Evolutionary conservation across 2,888 invertebrate species (phyloP), one percentile per base, ranked within the genome.

Genomic region (Parnassius glacialis): DNA sequence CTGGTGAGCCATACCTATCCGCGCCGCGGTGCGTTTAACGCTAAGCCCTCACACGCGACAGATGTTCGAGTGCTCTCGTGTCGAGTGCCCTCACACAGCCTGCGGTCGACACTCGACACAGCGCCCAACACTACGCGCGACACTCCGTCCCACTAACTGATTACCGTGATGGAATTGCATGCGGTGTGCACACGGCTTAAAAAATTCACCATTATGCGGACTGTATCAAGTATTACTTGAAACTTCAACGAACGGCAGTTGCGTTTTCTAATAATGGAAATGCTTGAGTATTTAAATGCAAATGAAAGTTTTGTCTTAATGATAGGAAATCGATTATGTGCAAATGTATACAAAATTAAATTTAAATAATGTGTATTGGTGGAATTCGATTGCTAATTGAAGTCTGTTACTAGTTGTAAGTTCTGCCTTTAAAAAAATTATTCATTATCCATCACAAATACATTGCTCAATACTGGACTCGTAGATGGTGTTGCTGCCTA

Each of bases 61-160:
- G 85, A 85, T 85, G 85, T 82, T 84, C 77, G 74, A 86, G 85
- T 69, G 75, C 65, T 65, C 83, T 86, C 71, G 70, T 74, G 69
- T 79, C 69, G 67, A 85, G 86, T 51, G 70, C 76, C 67, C 86
- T 85, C 68, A 69, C 68, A 69, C 75, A 68, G 86, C 84, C 68
- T 60, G 71, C 74, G 71, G 71, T 75, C 72, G 76, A 64, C 76
- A 74, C 77, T 75, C 76, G 76, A 73, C 75, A 73, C 66, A 65
- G 65, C 65, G 64, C 44, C 13, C 62, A 57, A 61, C 64, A 60
- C 57, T 55, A 42, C 52, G 59, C 59, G 59, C 59, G 62, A 61
- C 64, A 61, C 59, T 59, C 56, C 52, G 56, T 47, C 51, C 52
- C 61, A 25, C 65, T 62, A 62, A 63, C 59, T 64, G 65, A 65